phyloP scores from a whole-genome alignment of 2,888 invertebrate species.

The Drosophila algonquin region DNA sequence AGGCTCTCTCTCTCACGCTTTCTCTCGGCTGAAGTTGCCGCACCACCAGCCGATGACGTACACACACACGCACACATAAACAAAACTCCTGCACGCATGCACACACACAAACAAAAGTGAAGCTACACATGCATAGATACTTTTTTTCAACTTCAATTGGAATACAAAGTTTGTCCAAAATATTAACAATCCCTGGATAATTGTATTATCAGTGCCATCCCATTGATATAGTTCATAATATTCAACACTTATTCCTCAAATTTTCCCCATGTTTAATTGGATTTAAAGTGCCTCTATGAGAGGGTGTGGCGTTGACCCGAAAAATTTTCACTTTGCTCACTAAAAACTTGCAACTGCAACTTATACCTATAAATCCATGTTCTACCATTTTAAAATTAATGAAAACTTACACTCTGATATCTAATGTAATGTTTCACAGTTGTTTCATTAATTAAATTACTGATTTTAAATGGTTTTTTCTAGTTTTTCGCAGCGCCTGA shows the following conservation, averaged over 20 bases:
- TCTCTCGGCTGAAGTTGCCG: slow-evolving; percentile 73
- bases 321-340: slow-evolving; percentile 69
- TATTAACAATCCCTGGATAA: slow-evolving; percentile 9
- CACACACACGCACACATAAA: slow-evolving; percentile 35
- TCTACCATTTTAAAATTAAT: slow-evolving; percentile 26
- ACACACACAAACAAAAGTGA: slow-evolving; percentile 45
- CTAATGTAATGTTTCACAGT: slow-evolving; percentile 46
- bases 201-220: slow-evolving; percentile 3
- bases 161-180: slow-evolving; percentile 49
- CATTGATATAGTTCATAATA: not conserved
- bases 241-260: slow-evolving; percentile 30
- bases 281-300: slow-evolving; percentile 47
- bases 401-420: slow-evolving; percentile 71
- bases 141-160: slow-evolving; percentile 54
- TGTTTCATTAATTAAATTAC: slow-evolving; percentile 57
- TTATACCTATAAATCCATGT: slow-evolving; percentile 27
- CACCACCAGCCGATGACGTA: slow-evolving; percentile 73
- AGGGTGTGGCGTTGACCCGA: slow-evolving; percentile 83
- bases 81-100: slow-evolving; percentile 32
- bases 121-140: slow-evolving; percentile 62
- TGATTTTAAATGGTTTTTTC: slow-evolving; percentile 63
- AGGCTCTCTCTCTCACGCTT: slow-evolving; percentile 51
- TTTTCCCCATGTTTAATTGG: slow-evolving; percentile 52
- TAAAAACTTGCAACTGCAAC: slow-evolving; percentile 46
- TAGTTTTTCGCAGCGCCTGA: slow-evolving; percentile 56